phyloP scores from a whole-genome alignment of 2,888 invertebrate species.

The Ormyrus labotus region DNA sequence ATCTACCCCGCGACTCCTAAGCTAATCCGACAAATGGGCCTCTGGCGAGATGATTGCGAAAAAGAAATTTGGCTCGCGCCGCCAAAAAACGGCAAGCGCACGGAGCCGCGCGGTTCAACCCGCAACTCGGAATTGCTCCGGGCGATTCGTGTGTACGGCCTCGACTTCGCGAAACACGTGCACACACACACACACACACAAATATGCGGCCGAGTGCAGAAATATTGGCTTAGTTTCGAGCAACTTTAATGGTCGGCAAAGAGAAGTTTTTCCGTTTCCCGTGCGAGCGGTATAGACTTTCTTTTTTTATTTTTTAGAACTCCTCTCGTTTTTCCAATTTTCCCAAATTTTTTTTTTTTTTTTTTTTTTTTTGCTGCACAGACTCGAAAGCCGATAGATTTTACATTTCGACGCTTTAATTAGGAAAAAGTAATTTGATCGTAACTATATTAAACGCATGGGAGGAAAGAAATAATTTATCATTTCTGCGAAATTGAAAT shows the following conservation, averaged over 20 bases:
- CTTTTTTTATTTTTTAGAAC: not conserved
- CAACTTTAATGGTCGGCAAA: slow-evolving; percentile 14
- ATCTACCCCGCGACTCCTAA: too few species aligned
- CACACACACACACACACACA: not conserved
- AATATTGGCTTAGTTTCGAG: slow-evolving; percentile 40
- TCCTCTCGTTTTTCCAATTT: too few species aligned
- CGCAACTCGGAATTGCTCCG: slow-evolving; percentile 21
- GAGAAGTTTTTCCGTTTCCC: not conserved
- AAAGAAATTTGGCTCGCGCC: slow-evolving; percentile 40
- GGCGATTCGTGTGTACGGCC: not conserved
- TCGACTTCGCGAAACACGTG: not conserved
- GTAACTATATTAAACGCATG: too few species aligned
- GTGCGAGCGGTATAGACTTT: not conserved
- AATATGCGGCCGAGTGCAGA: not conserved
- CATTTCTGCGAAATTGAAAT: too few species aligned
- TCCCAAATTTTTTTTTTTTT: not conserved
- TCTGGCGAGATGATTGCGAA: slow-evolving; percentile 16
- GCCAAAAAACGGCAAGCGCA: not conserved
- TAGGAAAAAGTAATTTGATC: too few species aligned
- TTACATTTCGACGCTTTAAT: too few species aligned
- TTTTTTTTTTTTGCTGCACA: not conserved
- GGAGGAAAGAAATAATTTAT: too few species aligned
- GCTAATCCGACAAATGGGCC: slow-evolving; percentile 45
- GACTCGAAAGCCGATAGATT: too few species aligned
- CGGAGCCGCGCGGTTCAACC: slow-evolving; percentile 11